Evolutionary conservation across 2,113 vertebrate genomes (phyloP), one percentile per base, ranked within the genome.

Genomic region (Parotia lawesii): DNA sequence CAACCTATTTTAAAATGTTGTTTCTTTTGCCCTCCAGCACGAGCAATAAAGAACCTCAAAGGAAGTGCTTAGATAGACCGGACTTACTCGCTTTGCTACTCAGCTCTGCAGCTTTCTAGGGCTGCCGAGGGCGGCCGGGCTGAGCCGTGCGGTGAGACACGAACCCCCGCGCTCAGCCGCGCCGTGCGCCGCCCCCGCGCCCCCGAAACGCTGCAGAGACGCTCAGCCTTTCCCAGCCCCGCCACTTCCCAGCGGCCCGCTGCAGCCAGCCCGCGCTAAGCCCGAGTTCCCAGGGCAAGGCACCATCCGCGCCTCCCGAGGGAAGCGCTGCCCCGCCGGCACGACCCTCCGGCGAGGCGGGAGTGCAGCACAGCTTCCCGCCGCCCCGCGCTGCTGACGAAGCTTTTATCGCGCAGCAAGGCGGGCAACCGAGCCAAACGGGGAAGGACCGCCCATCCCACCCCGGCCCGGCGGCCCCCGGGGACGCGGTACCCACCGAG

Each of bases 401-500:
- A 40, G 58, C 47, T 38, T 21, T 58, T 6, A 27, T 0, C 11
- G 29, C 40, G 77, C 88, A 72, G 61, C 82, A n/a, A 31, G 60
- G 80, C 90, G 70, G 57, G 76, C 71, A 93, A 91, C 69, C 66
- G 96, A 84, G n/a, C 86, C 94, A 17, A 94, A 70, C 25, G 54
- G 92, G 82, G 71, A 92, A 79, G 67, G 67, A 35, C 2, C 15
- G 35, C 57, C 47, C 47, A 47, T 47, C 47, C 47, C 45, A 7
- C 3, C 50, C n/a, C 50, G 6, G 2, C 37, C 29, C 31, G 13
- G 8, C 23, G 25, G 54, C 31, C 27, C 35, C n/a, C 40, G 10
- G 17, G 27, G 11, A 5, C 58, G 48, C 48, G 28, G 81, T 1
- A n/a, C 42, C 23, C 11, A 24, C 15, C 22, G 50, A 66, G 60